Base-by-base conservation (phyloP, 2,888 invertebrate species). In the Plebejus argus region DNA sequence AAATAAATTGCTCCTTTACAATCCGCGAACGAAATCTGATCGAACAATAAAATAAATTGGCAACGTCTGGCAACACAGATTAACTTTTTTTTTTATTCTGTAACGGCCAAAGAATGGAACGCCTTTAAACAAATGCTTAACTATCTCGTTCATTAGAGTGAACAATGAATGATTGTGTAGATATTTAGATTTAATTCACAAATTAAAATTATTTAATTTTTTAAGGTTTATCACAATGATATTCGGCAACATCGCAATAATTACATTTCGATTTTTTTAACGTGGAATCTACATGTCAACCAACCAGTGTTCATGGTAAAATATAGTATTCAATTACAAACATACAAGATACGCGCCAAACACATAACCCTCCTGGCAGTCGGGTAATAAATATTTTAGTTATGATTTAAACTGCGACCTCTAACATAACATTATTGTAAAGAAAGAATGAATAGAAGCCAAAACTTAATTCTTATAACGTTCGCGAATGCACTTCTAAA, bases 21-120 rank as follows among this genome's bases (percentile, higher is more conserved):
- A 74, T 53, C 72, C 74, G 81, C 83, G 80, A 82, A 82, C 82
- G 87, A 86, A 88, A 89, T 86, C 83, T 83, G 89, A 89, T 86
- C 87, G 82, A 77, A 81, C 83, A 81, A 84, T 86, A 82, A 84
- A 87, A 86, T 83, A 83, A 84, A 83, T 74, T 74, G 74, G 53
- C 74, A 28, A 72, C 74, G 74, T 74, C 49, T 74, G 20, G 53
- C 49, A 71, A 71, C 71, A 71, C 74, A 23, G 74, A 45, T 74
- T 74, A 71, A 71, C 35, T 71, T 39, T 35, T 39, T 39, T 49
- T 72, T 72, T 53, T 53, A 74, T 23, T 53, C 53, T 33, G 74
- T 74, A 49, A 49, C 15, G 53, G 66, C 66, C 66, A 66, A 66
- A 15, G 66, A 66, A 66, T 66, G 66, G 23, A 66, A 66, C 58